Conservation (phyloP, 2,113 vertebrate genomes). For the Neolamprologus fasciatus region DNA sequence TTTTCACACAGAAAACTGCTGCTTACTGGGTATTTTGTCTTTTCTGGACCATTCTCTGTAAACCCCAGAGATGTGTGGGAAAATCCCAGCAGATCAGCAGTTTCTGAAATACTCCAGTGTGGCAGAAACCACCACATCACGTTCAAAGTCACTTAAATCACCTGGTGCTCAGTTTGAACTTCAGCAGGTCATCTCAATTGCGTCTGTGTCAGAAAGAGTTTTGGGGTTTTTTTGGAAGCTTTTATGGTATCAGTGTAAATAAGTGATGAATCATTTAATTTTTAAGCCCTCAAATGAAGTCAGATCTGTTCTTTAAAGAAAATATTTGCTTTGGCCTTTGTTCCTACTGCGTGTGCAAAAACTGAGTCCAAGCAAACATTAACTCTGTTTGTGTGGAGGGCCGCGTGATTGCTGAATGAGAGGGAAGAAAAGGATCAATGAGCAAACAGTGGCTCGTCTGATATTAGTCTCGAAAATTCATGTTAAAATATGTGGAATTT, state of each 20-base stretch:
- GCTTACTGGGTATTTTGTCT: not conserved
- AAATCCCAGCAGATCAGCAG: not conserved
- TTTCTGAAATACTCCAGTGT: not conserved
- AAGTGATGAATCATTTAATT: not conserved
- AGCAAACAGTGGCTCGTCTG: not conserved
- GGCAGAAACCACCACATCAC: not conserved
- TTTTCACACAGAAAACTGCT: not conserved
- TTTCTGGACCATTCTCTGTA: not conserved
- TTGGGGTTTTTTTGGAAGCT: accelerated
- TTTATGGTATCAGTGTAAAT: not conserved
- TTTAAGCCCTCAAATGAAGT: not conserved
- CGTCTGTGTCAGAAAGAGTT: not conserved
- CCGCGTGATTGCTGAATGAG: not conserved
- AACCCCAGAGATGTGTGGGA: not conserved
- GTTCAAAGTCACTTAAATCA: not conserved
- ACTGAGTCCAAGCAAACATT: not conserved
- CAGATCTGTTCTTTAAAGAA: not conserved
- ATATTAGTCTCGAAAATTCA: not conserved
- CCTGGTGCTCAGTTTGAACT: not conserved
- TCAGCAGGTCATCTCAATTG: not conserved
- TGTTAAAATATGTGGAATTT: not conserved
- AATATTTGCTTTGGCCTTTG: not conserved
- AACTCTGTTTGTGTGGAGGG: not conserved
- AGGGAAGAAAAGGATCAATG: not conserved
- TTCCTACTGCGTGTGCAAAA: not conserved